Evolutionary conservation across 2,113 vertebrate genomes (phyloP).

Genomic region (Butorides virescens): DNA sequence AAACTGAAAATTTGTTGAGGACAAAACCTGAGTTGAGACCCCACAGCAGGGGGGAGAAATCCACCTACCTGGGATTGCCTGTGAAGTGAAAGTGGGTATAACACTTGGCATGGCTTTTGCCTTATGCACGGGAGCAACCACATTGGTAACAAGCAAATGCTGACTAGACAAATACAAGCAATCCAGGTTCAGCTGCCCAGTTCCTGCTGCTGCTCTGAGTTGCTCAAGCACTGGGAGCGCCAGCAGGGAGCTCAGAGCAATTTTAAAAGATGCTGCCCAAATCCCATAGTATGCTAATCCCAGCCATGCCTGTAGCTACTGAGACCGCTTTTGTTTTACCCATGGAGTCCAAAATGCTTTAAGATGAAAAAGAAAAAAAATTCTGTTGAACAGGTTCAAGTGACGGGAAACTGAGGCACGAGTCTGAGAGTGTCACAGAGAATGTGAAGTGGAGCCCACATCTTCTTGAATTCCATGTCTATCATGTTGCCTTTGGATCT

Average conservation of each 20-base stretch:
- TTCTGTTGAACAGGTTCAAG: not conserved
- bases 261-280: not conserved
- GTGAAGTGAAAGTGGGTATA: not conserved
- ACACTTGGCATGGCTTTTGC: not conserved
- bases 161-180: not conserved
- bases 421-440: not conserved
- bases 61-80: not conserved
- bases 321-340: not conserved
- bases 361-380: not conserved
- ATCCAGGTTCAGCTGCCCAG: not conserved
- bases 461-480: not conserved
- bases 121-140: not conserved
- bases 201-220: not conserved
- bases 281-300: not conserved
- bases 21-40: not conserved
- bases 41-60: not conserved
- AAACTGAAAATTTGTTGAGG: not conserved
- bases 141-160: not conserved
- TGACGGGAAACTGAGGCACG: not conserved
- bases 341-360: not conserved
- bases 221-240: not conserved
- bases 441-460: not conserved
- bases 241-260: not conserved
- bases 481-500: not conserved
- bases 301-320: not conserved